Conservation (phyloP, 2,888 invertebrate genomes). For the Argynnis bischoffii region DNA sequence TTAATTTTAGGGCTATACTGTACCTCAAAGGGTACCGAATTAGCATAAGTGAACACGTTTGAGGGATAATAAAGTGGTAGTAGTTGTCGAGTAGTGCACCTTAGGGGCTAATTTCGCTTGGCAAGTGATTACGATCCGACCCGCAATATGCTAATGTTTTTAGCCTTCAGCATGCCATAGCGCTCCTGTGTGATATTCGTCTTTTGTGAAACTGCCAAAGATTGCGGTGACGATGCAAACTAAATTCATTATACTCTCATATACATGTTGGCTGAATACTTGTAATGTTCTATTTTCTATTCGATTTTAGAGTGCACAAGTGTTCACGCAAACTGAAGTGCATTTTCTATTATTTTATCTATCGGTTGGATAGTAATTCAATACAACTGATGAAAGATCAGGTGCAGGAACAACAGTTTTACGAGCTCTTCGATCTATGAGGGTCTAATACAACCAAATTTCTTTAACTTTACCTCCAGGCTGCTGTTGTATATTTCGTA, state of each 20-base stretch:
- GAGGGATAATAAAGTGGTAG: constrained; percentile 75
- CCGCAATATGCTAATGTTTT: constrained; percentile 78
- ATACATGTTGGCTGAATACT: neutral
- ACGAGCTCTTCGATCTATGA: no score
- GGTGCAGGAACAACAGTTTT: no score
- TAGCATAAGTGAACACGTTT: constrained; percentile 75
- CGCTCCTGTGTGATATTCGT: constrained; percentile 52
- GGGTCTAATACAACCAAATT: no score
- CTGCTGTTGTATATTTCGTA: no score
- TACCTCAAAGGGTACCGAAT: constrained; percentile 74
- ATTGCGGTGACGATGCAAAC: constrained; percentile 18
- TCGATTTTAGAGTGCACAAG: no score
- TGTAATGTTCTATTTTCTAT: no score
- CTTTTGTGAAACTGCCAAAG: constrained; percentile 35
- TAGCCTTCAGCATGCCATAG: constrained; percentile 67
- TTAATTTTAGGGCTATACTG: constrained; percentile 49
- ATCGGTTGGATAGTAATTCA: no score
- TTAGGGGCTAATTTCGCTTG: constrained; percentile 78
- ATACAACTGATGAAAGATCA: no score
- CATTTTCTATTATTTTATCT: no score
- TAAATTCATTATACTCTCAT: constrained; percentile 13
- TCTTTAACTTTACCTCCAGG: no score
- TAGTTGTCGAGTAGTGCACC: constrained; percentile 72
- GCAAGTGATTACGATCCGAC: constrained; percentile 73
- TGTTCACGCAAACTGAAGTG: no score